Percentiles rank a stretch among this genome's conserved stretches.
Conservation (phyloP, 2,797 vertebrate genomes). For the Crypturellus tataupa region DNA sequence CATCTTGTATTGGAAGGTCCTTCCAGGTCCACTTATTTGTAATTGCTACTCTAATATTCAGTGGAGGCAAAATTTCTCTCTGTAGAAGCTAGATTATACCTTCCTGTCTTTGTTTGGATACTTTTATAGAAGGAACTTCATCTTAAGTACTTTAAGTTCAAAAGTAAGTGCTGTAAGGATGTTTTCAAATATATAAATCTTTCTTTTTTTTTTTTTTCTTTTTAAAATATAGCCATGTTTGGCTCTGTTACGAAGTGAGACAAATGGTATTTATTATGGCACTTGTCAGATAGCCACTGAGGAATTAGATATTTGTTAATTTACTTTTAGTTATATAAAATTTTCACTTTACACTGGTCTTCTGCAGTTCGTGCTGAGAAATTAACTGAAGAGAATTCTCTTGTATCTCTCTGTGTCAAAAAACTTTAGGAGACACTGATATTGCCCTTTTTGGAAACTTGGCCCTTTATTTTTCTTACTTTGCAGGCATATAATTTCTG, state of each 20-base stretch:
- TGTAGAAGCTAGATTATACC: background rate
- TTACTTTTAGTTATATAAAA: background rate
- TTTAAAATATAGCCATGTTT: background rate
- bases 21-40: background rate
- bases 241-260: background rate
- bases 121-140: background rate
- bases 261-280: background rate
- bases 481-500: background rate
- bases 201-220: background rate
- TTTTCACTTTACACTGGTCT: background rate
- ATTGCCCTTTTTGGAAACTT: background rate
- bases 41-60: background rate
- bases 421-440: rapidly evolving
- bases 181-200: background rate
- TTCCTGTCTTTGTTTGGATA: background rate
- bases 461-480: background rate
- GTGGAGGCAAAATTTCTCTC: background rate
- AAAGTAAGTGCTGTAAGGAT: background rate
- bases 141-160: background rate
- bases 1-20: background rate
- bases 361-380: background rate
- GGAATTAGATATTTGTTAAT: background rate
- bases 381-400: background rate
- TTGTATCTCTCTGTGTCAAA: background rate
- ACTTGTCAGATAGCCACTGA: background rate